phyloP scores from a whole-genome alignment of 2,113 vertebrate species.

The Eretmochelys imbricata region DNA sequence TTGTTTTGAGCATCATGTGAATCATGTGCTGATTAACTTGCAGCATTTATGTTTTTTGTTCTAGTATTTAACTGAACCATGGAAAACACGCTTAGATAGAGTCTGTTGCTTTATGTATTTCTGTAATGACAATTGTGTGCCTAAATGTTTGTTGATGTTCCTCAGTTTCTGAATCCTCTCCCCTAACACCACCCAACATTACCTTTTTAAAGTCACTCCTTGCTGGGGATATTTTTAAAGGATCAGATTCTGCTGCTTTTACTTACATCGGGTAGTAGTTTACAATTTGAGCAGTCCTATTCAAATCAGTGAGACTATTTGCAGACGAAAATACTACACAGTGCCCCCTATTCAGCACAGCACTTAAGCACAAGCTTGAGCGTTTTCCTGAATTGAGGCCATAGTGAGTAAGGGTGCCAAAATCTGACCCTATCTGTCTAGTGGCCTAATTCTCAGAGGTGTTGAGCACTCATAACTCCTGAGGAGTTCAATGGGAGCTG shows the following conservation, averaged over 20 bases:
- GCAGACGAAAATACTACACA: neutral
- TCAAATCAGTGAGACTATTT: neutral
- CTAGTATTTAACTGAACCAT: neutral
- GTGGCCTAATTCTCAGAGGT: neutral
- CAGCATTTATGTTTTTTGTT: conserved; percentile 1
- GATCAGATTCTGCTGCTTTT: neutral
- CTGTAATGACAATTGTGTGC: neutral
- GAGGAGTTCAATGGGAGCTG: neutral
- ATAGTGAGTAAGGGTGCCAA: neutral
- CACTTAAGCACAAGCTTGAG: neutral
- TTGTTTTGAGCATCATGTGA: neutral
- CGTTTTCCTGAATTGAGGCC: neutral
- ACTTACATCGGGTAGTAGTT: neutral
- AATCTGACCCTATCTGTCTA: neutral
- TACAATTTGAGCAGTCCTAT: neutral
- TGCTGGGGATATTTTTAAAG: neutral
- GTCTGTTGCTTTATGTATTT: neutral
- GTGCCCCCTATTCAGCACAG: neutral
- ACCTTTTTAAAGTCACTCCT: neutral
- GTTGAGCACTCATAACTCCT: neutral
- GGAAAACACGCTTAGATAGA: neutral
- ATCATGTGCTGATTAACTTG: neutral
- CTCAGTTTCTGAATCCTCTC: neutral
- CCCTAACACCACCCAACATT: neutral
- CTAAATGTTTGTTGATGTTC: neutral